Percentiles rank a stretch among this genome's conserved stretches.
Conservation (phyloP, 2,797 vertebrate genomes). For the Thunnus albacares region DNA sequence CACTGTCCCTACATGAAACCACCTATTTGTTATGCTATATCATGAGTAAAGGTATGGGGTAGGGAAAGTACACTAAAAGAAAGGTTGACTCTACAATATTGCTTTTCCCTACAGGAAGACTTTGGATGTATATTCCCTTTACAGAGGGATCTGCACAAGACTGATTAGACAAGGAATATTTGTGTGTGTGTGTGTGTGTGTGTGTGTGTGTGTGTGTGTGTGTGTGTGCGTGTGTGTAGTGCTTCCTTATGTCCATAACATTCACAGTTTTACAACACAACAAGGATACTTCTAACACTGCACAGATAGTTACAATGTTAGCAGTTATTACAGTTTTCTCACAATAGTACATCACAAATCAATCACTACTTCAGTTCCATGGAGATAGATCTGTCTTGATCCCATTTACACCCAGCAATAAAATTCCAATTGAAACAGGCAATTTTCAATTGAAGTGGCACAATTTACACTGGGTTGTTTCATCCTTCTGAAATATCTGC, state of each 20-base stretch:
- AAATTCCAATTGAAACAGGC: conserved; percentile 10
- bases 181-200: conserved; percentile 14
- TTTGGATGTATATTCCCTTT: conserved; percentile 54
- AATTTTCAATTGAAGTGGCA: too few relatives aligned
- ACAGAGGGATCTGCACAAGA: conserved; percentile 44
- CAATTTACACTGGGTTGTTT: conserved; percentile 1
- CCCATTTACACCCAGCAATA: conserved; percentile 48
- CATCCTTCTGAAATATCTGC: background rate
- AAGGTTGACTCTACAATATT: conserved; percentile 58
- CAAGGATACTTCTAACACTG: conserved; percentile 48
- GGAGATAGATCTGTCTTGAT: conserved; percentile 16
- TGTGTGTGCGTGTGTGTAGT: background rate
- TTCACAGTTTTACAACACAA: conserved; percentile 65
- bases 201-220: conserved; percentile 26
- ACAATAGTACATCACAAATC: conserved; percentile 18
- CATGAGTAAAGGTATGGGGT: conserved; percentile 15
- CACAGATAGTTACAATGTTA: conserved; percentile 47
- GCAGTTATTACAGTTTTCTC: conserved; percentile 25
- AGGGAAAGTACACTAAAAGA: conserved; percentile 40
- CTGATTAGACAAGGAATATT: conserved; percentile 31
- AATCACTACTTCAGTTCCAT: conserved; percentile 6
- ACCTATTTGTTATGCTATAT: conserved; percentile 21
- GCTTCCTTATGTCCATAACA: conserved; percentile 55
- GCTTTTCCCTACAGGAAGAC: conserved; percentile 74
- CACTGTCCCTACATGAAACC: conserved; percentile 54